Evolutionary conservation across 2,888 invertebrate species (phyloP), one percentile per base, ranked within the genome.

Genomic region (Stenurella melanura): DNA sequence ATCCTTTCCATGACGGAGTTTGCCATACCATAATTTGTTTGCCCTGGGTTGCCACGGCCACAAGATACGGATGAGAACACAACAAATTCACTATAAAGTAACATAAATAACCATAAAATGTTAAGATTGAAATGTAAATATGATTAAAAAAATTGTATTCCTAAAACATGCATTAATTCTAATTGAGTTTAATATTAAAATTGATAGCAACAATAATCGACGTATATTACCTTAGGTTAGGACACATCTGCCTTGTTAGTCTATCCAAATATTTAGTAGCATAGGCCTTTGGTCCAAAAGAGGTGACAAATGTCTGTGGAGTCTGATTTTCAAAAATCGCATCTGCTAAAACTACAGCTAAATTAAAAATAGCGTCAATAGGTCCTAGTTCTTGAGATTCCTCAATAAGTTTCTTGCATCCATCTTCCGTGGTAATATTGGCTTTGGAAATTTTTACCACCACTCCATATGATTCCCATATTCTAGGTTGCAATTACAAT

Each of bases 21-120:
- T 60, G 96, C 94, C 91, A 95, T 94, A 30, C 96, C 97, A 87
- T 97, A 97, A 90, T 96, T 97, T 19, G 95, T 94, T 90, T 98
- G 98, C 0, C 97, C 97, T 6, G 95, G 94, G 89, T 97, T 97
- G 82, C 98, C 98, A 21, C 97, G 93, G 17, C 97, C 97, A 87
- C 97, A 97, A 0, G 96, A 95, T 7, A 97, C 96, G 19, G 97
- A 97, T 0, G 97, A 97, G 90, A 97, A 98, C 19, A 96, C 93
- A 0, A 98, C 97, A 88, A 98, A 98, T 90, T 95, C 92, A 85
- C 93, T 92, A 75, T 21, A 34, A 79, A 80, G 38, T 15, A 56
- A n/a, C 9, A 56, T 66, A 21, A 19, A n/a, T 30, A 21, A 42
- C 30, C 7, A 38, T 26, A 26, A 26, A 34, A 34, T 34, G 6